A percentile compares a stretch with the other conserved stretches of the same genome.
phyloP scores from a whole-genome alignment of 2,888 invertebrate species.

The Ectropis crepuscularia region DNA sequence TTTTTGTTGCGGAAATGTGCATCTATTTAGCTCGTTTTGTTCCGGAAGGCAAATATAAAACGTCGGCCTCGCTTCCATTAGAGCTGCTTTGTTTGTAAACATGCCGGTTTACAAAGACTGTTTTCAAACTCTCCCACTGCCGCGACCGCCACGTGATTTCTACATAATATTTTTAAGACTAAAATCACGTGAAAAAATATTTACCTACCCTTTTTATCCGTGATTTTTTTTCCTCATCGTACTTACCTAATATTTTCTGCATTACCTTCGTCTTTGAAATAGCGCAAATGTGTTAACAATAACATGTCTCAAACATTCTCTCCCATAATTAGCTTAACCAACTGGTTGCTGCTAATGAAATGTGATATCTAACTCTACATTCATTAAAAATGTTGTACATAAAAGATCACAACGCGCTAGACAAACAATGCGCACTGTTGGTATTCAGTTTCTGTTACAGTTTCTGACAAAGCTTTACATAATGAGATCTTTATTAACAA shows the following conservation, averaged over 20 bases:
- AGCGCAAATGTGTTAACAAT: neutral
- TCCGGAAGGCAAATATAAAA: conserved; percentile 54
- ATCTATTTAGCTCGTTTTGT: conserved; percentile 18
- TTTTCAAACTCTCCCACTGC: conserved; percentile 62
- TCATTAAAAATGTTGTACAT: conserved; percentile 12
- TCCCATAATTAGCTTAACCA: conserved; percentile 4
- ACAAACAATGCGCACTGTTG: conserved; percentile 10
- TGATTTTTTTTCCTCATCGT: neutral
- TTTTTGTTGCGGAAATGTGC: conserved; percentile 15
- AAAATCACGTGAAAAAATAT: conserved; percentile 6
- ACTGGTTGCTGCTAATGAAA: conserved; percentile 2
- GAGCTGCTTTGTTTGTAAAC: conserved; percentile 68
- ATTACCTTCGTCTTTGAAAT: neutral
- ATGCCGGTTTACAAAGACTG: conserved; percentile 66
- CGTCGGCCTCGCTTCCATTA: conserved; percentile 34
- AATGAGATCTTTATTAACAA: conserved; percentile 23
- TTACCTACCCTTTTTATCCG: neutral
- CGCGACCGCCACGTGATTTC: conserved; percentile 56
- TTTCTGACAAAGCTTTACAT: conserved; percentile 17
- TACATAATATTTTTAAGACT: conserved; percentile 26
- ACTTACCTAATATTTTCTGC: neutral
- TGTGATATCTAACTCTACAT: conserved; percentile 5
- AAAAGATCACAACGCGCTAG: conserved; percentile 1
- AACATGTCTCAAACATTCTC: neutral
- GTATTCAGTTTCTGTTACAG: conserved; percentile 7